Evolutionary conservation across 2,797 vertebrate genomes (phyloP).

Genomic region (Champsocephalus gunnari): DNA sequence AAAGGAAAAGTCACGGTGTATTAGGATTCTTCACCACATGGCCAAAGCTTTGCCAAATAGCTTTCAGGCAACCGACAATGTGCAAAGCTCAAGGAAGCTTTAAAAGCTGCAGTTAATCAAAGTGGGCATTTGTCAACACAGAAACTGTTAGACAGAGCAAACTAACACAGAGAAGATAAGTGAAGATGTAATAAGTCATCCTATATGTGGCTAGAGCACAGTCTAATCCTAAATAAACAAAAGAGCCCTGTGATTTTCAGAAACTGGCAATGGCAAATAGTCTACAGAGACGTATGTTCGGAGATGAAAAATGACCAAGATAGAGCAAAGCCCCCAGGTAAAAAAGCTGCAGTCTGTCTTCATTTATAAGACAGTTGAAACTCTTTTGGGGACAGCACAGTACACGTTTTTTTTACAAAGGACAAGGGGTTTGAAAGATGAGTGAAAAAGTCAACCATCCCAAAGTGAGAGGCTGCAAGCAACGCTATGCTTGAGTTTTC

Average conservation of each 20-base stretch:
- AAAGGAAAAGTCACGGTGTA: slow-evolving; percentile 24
- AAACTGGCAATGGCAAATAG: slow-evolving; percentile 18
- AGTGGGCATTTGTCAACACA: slow-evolving; percentile 37
- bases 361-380: slow-evolving; percentile 48
- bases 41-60: slow-evolving; percentile 21
- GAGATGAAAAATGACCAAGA: slow-evolving; percentile 33
- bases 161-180: neutral
- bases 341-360: slow-evolving; percentile 47
- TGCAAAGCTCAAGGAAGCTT: slow-evolving; percentile 44
- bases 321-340: slow-evolving; percentile 32
- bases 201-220: slow-evolving; percentile 9
- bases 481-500: neutral
- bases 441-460: slow-evolving; percentile 5
- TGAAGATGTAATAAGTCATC: slow-evolving; percentile 27
- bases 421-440: slow-evolving; percentile 31
- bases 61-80: slow-evolving; percentile 35
- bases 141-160: slow-evolving; percentile 36
- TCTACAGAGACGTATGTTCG: slow-evolving; percentile 24
- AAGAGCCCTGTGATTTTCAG: slow-evolving; percentile 3
- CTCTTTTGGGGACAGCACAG: slow-evolving; percentile 16
- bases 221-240: slow-evolving; percentile 35
- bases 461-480: neutral
- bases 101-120: slow-evolving; percentile 33
- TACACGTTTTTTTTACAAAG: slow-evolving; percentile 23
- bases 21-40: slow-evolving; percentile 22